Evolutionary conservation across 2,797 vertebrate species (phyloP), one percentile per base, ranked within the genome.

Genomic region (Lagocephalus sceleratus): DNA sequence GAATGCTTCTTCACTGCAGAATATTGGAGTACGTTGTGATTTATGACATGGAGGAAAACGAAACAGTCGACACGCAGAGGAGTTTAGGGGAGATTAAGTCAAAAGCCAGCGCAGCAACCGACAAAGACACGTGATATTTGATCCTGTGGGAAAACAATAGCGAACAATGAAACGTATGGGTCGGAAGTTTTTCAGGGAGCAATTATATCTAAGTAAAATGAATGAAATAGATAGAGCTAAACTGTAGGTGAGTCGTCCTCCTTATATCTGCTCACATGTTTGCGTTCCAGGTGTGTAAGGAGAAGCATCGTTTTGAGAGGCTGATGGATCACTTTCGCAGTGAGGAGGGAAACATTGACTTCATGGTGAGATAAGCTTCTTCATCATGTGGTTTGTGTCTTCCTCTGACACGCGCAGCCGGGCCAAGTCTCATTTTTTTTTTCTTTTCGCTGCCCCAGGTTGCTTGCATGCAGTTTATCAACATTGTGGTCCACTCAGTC

Each of bases 391-490:
- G 29, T 2, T 25, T 6, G 20, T 0, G 38, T 6, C 21, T 19
- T 10, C 11, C 6, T 7, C 42, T 44, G 16, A 42, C 5, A 5
- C 43, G 21, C 32, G 4, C 9, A 17, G 45, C 16, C 1, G 12
- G 32, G 12, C 14, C 32, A 35, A 4, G 1, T 20, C 46, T n/a
- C 20, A 0, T 38, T 47, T 44, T 56, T 20, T 71, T 40, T 63
- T 15, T 46, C 20, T 64, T 45, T 46, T 19, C 20, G n/a, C 52
- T n/a, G 40, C 2, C 38, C 49, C 67, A 98, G 96, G 96, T 98
- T 49, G 96, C 95, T 51, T 98, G 95, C 76, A 98, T 98, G 96
- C 95, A 98, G 88, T 98, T 98, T 86, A 96, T 98, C 89, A 98
- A 98, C 84, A 98, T 98, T 0, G 92, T 98, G 77, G 96, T 98